Evolutionary conservation across 1,140 invertebrate species (phyloP).

Genomic region (Ooceraea biroi): DNA sequence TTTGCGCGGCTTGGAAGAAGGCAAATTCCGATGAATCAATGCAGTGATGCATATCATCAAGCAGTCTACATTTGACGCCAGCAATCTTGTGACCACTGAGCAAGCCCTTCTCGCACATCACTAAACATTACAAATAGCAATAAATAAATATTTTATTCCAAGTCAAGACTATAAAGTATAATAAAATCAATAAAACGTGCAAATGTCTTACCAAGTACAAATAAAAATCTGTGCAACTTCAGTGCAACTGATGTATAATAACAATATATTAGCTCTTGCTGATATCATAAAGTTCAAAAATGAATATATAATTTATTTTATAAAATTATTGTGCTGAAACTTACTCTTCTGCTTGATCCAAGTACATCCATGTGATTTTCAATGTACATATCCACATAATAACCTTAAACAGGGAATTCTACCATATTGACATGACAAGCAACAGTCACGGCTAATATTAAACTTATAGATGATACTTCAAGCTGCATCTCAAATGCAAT

Average conservation of each 20-base stretch:
- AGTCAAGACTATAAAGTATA: too few species aligned
- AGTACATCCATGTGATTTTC: slow-evolving; percentile 84
- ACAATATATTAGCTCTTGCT: not conserved
- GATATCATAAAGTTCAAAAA: slow-evolving; percentile 13
- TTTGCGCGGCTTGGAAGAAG: slow-evolving; percentile 95
- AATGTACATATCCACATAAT: slow-evolving; percentile 79
- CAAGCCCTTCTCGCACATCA: slow-evolving; percentile 90
- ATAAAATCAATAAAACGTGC: too few species aligned
- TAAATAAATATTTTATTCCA: too few species aligned
- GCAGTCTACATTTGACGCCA: slow-evolving; percentile 93
- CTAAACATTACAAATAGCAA: too few species aligned
- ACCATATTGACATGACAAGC: too few species aligned
- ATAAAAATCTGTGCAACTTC: too few species aligned
- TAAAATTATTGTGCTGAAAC: slow-evolving; percentile 30
- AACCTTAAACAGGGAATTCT: slow-evolving; percentile 56
- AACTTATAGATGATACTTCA: not conserved
- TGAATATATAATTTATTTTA: not conserved
- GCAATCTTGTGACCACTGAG: slow-evolving; percentile 95
- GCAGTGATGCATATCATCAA: slow-evolving; percentile 96
- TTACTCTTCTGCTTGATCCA: slow-evolving; percentile 81
- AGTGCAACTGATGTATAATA: too few species aligned
- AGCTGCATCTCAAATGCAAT: not conserved
- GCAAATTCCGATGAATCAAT: slow-evolving; percentile 98
- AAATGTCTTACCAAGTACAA: too few species aligned
- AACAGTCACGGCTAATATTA: too few species aligned